Conservation (phyloP, 2,113 vertebrate species). For the Sylvia atricapilla region DNA sequence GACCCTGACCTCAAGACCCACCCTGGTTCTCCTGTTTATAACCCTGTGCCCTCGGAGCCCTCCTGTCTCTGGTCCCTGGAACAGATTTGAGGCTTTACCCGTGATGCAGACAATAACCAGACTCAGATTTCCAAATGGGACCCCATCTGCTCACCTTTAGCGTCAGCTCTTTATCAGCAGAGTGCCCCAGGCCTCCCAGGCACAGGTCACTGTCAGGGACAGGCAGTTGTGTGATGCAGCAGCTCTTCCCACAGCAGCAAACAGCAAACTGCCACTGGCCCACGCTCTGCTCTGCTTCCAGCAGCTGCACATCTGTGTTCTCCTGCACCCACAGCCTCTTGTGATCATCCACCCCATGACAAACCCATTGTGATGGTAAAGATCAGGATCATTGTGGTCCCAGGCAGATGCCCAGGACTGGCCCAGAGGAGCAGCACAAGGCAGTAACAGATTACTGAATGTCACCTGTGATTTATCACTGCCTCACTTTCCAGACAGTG, state of each 20-base stretch:
- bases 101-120: no score
- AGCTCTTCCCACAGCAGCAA: background rate
- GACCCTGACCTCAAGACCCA: no score
- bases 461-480: conserved; percentile 40
- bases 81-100: no score
- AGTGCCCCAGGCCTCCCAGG: no score
- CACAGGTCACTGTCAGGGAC: no score
- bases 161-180: no score
- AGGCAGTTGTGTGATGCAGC: no score
- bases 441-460: conserved; percentile 17
- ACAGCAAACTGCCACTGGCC: fast-evolving
- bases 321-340: background rate
- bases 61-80: no score
- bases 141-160: no score
- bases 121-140: no score
- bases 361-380: background rate
- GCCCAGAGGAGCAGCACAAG: background rate
- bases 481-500: background rate
- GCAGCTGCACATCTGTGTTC: background rate
- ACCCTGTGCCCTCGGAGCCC: no score
- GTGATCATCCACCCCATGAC: background rate
- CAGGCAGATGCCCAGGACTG: background rate
- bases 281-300: background rate
- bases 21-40: no score
- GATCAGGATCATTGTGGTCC: background rate